Conservation (phyloP, 2,113 vertebrate species). For the Hassar affinis region DNA sequence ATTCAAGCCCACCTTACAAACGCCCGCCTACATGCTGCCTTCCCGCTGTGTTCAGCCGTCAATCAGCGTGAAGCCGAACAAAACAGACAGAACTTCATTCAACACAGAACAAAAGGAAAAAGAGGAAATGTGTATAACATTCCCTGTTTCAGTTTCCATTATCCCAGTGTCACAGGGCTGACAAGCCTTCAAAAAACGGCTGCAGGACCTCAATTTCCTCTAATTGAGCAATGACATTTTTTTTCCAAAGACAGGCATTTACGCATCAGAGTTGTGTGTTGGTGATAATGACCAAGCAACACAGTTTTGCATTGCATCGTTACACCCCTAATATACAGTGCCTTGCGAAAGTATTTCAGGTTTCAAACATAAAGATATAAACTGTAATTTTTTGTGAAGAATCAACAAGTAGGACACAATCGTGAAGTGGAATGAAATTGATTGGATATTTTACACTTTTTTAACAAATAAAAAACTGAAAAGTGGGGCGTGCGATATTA, state of each 20-base stretch:
- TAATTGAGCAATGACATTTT: background rate
- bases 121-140: conserved; percentile 7
- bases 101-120: conserved; percentile 21
- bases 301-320: no score
- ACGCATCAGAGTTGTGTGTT: background rate
- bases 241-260: background rate
- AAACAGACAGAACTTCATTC: conserved; percentile 24
- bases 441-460: no score
- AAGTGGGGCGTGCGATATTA: no score
- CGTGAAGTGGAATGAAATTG: no score
- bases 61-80: conserved; percentile 10
- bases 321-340: no score
- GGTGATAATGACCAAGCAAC: background rate
- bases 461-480: no score
- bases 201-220: background rate
- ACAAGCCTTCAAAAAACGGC: background rate
- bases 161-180: background rate
- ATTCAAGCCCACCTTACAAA: conserved; percentile 3
- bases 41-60: background rate
- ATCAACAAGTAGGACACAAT: no score
- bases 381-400: no score
- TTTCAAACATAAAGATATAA: no score
- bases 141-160: conserved; percentile 22
- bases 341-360: no score
- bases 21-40: conserved; percentile 1